Evolutionary conservation across 2,113 vertebrate genomes (phyloP).

Genomic region (Plectropomus leopardus): DNA sequence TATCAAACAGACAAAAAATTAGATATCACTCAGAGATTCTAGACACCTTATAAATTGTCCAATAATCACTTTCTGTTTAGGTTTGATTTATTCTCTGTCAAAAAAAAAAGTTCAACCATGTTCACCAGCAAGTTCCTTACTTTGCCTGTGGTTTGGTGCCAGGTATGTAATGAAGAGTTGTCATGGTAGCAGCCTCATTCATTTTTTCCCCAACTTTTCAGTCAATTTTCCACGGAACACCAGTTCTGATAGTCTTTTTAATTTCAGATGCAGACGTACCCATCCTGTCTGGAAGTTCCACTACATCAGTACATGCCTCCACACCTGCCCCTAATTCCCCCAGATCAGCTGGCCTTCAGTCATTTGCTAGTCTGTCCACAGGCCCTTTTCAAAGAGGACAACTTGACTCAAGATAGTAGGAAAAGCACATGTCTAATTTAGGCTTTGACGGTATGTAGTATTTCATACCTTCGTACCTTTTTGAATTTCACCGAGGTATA

Average conservation of each 20-base stretch:
- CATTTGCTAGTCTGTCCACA: not conserved
- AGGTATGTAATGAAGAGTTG: not conserved
- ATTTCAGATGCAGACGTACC: too few relatives aligned
- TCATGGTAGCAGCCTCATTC: not conserved
- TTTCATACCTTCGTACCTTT: too few relatives aligned
- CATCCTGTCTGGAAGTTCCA: too few relatives aligned
- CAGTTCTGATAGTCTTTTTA: too few relatives aligned
- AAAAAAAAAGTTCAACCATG: not conserved
- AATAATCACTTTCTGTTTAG: not conserved
- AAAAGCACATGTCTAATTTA: not conserved
- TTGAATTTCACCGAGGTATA: too few relatives aligned
- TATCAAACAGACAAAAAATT: not conserved
- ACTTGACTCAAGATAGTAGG: not conserved
- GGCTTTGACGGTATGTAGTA: too few relatives aligned
- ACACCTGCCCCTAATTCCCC: too few relatives aligned
- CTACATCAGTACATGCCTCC: too few relatives aligned
- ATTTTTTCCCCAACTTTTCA: not conserved
- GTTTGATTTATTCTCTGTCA: not conserved
- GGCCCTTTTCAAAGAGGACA: too few relatives aligned
- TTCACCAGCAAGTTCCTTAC: not conserved
- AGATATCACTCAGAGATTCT: not conserved
- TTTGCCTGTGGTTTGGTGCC: not conserved
- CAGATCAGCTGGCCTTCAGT: not conserved
- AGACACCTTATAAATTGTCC: not conserved
- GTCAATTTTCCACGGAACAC: too few relatives aligned